These are phyloP conservation scores for Capitulum mitella DNA, from an alignment of 2,888 invertebrate species.

Conservation along the genomic window DNA sequence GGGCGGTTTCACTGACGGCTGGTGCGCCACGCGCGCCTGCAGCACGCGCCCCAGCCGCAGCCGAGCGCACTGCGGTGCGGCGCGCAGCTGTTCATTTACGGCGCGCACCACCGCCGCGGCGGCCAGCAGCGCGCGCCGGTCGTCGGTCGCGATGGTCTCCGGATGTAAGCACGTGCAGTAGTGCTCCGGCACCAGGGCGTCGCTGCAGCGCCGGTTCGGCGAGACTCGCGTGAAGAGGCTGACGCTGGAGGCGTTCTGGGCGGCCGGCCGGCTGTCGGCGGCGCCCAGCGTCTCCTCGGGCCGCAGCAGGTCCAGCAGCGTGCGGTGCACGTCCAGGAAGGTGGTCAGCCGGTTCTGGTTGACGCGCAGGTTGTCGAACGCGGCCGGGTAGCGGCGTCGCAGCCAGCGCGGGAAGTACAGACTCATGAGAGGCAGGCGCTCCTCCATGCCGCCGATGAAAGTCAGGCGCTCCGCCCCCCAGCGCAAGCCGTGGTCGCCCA, in stretches of 20 bases:
- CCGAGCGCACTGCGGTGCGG: background rate
- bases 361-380: conserved; percentile 55
- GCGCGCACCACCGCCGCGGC: background rate
- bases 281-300: too few species aligned
- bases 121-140: background rate
- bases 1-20: background rate
- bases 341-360: conserved; percentile 69
- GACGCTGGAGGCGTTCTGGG: conserved; percentile 50
- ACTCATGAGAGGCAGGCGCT: conserved; percentile 69
- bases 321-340: conserved; percentile 75
- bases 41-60: background rate
- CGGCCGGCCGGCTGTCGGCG: conserved; percentile 23
- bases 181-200: conserved; percentile 69
- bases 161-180: conserved; percentile 71
- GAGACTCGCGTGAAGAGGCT: conserved; percentile 72
- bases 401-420: conserved; percentile 67
- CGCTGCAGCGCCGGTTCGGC: conserved; percentile 61
- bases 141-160: background rate
- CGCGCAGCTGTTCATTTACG: background rate
- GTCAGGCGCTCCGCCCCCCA: conserved; percentile 77
- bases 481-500: conserved; percentile 86
- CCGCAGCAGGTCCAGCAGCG: conserved; percentile 58
- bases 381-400: conserved; percentile 53
- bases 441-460: conserved; percentile 48
- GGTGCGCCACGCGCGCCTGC: background rate